These are phyloP conservation scores for Tiphia femorata DNA, from an alignment of 2,888 invertebrate genomes.

Conservation along the genomic window DNA sequence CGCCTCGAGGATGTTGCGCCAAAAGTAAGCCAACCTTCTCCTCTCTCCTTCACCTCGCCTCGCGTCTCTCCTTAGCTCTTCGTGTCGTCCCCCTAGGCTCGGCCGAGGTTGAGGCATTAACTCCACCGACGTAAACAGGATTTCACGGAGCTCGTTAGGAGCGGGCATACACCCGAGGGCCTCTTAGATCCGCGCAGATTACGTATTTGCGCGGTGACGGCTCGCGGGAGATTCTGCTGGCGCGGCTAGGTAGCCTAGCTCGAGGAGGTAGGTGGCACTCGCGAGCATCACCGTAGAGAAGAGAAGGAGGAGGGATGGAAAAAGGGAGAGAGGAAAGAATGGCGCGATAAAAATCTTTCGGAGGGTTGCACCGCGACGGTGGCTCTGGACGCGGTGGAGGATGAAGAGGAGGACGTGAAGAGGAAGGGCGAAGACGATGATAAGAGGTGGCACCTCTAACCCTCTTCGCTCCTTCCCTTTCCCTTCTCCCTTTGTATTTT, in stretches of 20 bases:
- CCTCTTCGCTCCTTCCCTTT: neutral
- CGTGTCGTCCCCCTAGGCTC: neutral
- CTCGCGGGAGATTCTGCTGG: constrained; percentile 10
- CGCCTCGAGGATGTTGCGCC: no score
- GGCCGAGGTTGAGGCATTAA: neutral
- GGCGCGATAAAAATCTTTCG: constrained; percentile 24
- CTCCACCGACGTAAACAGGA: constrained; percentile 11
- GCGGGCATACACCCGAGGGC: constrained; percentile 1
- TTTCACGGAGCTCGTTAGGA: constrained; percentile 33
- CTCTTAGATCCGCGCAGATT: constrained; percentile 22
- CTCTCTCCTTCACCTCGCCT: neutral
- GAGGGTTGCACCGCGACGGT: no score
- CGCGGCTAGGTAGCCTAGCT: constrained; percentile 3
- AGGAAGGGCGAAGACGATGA: constrained; percentile 11
- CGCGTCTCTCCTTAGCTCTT: no score
- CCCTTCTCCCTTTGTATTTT: no score
- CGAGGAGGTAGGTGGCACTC: neutral
- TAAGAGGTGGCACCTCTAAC: constrained; percentile 28
- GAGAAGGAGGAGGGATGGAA: neutral
- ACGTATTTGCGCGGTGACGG: constrained; percentile 16
- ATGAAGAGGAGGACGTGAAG: constrained; percentile 17
- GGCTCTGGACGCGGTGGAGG: neutral
- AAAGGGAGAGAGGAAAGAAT: constrained; percentile 6
- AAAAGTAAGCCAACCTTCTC: neutral
- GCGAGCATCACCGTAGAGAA: constrained; percentile 5